Evolutionary conservation across 2,797 vertebrate species (phyloP), one percentile per base, ranked within the genome.

Genomic region (Anabas testudineus): DNA sequence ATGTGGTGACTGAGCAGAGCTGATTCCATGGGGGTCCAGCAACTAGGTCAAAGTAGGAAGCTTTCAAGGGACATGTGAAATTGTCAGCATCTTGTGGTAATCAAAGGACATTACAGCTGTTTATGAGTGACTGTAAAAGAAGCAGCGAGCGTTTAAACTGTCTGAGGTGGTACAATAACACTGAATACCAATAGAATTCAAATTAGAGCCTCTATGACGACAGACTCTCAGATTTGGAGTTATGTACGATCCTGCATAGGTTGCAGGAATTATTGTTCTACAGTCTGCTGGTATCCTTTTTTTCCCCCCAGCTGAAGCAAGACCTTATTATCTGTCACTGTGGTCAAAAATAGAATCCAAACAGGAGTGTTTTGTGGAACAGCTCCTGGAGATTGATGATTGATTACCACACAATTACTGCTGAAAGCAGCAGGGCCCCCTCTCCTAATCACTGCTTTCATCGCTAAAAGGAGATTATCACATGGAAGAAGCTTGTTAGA

Each of bases 371-470:
- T 84, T 77, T 78, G 71, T 67, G 68, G 64, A 84, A 58, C 54
- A 74, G 86, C 83, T 88, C 86, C 84, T 79, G 61, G 82, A 88
- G 87, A 91, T 87, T 86, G 84, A 82, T 87, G 87, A 92, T 91
- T 91, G 91, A 92, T 93, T 90, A 81, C 80, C 70, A 80, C 82
- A 91, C 90, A 92, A 92, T 91, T 91, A 92, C 78, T 73, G 80
- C 73, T 84, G 82, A 87, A 86, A 91, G 86, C 91, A 90, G 79
- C 82, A 36, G 73, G 86, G 61, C 65, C 53, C 83, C 82, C 80
- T 87, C 82, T 76, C 76, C 85, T 92, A 91, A 93, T 92, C 90
- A 90, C 91, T 84, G 87, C 86, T 88, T 90, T 90, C 53, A 30
- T 86, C 26, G 63, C 87, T 86, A 88, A 90, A 91, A 87, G 88